Conservation (phyloP, 1,140 invertebrate species). For the Drosophila leontia region DNA sequence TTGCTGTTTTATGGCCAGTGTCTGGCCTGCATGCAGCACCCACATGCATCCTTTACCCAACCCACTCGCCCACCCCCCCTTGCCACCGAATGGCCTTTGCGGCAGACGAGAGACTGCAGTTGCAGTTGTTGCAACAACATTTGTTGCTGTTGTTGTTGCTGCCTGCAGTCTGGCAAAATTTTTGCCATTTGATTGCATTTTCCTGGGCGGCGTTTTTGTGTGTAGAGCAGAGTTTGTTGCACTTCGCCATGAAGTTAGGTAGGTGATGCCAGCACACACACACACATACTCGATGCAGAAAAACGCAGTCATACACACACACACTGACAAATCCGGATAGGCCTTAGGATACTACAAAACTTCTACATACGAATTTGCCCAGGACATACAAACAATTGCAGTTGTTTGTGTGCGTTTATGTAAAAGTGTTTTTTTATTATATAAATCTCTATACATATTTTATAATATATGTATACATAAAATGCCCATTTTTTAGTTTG, state of each 20-base stretch:
- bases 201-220: conserved; percentile 65
- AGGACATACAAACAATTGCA: conserved; percentile 25
- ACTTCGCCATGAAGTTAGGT: conserved; percentile 71
- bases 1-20: conserved; percentile 70
- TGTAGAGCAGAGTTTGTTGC: conserved; percentile 76
- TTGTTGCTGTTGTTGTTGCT: conserved; percentile 40
- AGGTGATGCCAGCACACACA: conserved; percentile 58
- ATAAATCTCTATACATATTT: conserved; percentile 55
- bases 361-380: conserved; percentile 53
- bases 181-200: conserved; percentile 82
- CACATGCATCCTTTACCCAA: neutral
- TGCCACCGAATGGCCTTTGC: conserved; percentile 19
- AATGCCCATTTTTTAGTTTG: conserved; percentile 72
- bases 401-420: conserved; percentile 36
- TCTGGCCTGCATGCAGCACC: conserved; percentile 42
- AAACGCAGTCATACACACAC: conserved; percentile 58
- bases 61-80: neutral
- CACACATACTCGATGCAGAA: conserved; percentile 55
- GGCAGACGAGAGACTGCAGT: conserved; percentile 52
- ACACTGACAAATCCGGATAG: conserved; percentile 23
- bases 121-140: conserved; percentile 59
- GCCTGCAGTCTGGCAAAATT: conserved; percentile 75
- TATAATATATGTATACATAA: conserved; percentile 46
- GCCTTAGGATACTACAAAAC: conserved; percentile 68
- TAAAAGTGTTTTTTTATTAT: conserved; percentile 45